Evolutionary conservation across 2,113 vertebrate genomes (phyloP), one percentile per base, ranked within the genome.

Genomic region (Petroica traversi): DNA sequence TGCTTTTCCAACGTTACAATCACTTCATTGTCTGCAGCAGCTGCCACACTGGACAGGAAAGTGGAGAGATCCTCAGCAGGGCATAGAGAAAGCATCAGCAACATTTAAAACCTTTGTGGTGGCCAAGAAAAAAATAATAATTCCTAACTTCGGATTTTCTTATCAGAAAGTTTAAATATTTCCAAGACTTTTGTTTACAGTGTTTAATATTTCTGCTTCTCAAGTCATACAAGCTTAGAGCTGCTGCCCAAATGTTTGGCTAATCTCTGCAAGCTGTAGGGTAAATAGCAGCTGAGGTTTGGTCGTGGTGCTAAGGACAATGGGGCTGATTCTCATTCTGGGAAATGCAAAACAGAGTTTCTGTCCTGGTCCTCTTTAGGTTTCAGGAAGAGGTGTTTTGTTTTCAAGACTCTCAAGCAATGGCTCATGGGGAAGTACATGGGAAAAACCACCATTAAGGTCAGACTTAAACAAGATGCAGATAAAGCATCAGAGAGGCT

Each of bases 1-100:
- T 95, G 81, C 89, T 93, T 88, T 95, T 88, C 52, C 55, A 88
- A 28, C 19, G 24, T 85, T n/a, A 92, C 87, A 95, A 66, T 89
- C 78, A 34, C 84, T 76, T 59, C 74, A 69, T 88, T 90, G 85
- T 95, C 93, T 61, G 34, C 45, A 71, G 80, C 0, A 0, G 3
- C 45, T 88, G 81, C 63, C 88, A 71, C 29, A 0, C 46, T 40
- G 58, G 62, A 68, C 36, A 87, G 83, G 48, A 79, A 48, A 76
- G 71, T 62, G 34, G 24, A 90, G 74, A 40, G 51, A 36, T 73
- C 58, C 81, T 90, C 92, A 83, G 78, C 81, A 77, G 89, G 66
- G 62, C 0, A 0, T 14, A 93, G 64, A 75, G 33, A 64, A 95
- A 92, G 13, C 45, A 85, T 79, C 83, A 87, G 66, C 36, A 85